phyloP scores from a whole-genome alignment of 2,888 invertebrate species.

The Macaria liturata region DNA sequence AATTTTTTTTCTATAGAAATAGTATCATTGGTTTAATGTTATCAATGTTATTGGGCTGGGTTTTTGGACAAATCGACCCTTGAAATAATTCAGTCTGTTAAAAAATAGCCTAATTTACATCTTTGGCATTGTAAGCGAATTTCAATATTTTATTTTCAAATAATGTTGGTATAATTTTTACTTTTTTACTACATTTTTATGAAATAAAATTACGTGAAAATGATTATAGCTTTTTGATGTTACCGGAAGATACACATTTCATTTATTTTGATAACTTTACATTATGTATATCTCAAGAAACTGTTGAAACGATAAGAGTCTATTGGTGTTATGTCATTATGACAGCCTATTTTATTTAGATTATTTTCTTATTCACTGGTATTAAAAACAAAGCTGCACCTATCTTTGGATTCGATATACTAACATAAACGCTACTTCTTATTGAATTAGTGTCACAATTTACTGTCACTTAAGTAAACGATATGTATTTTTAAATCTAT shows the following conservation, averaged over 20 bases:
- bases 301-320: too few species aligned
- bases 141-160: constrained; percentile 14
- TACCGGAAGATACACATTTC: too few species aligned
- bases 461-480: constrained; percentile 63
- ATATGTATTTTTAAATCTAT: constrained; percentile 73
- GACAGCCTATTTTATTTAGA: background rate
- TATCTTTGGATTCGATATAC: constrained; percentile 68
- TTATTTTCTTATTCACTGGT: constrained; percentile 42
- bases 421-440: constrained; percentile 51
- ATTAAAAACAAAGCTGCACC: constrained; percentile 73
- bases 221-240: too few species aligned
- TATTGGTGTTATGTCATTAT: constrained; percentile 39
- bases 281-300: too few species aligned
- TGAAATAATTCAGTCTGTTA: constrained; percentile 27
- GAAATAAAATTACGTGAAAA: too few species aligned
- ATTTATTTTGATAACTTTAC: too few species aligned
- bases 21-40: too few species aligned
- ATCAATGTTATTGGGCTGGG: too few species aligned
- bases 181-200: too few species aligned
- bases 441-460: constrained; percentile 74
- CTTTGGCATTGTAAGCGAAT: constrained; percentile 45
- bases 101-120: constrained; percentile 41
- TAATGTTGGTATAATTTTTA: too few species aligned
- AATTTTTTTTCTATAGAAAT: too few species aligned
- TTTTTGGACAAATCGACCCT: constrained; percentile 34